Evolutionary conservation across 2,113 vertebrate species (phyloP), one percentile per base, ranked within the genome.

Genomic region (Saguinus midas): DNA sequence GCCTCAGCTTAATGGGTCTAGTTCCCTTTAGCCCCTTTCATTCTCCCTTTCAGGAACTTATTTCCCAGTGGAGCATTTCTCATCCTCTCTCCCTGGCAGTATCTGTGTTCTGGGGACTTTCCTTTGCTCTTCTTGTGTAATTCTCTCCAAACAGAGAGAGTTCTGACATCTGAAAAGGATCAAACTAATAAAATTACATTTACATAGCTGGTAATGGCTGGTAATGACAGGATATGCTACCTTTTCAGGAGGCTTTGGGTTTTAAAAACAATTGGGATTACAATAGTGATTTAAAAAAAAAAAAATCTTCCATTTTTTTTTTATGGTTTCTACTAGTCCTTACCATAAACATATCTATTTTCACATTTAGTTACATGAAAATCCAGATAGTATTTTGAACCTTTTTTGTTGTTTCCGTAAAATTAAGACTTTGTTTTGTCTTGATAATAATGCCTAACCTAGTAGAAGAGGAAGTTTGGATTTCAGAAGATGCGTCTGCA

Each of bases 181-280:
- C 40, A 57, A 90, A 86, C 37, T 72, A 94, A 61, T 73, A 86
- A 89, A 94, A 48, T 73, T 80, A 94, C 45, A 37, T 91, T 37
- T 35, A 27, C 8, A 6, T 37, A 52, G 17, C 57, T 64, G 61
- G 61, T 64, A 89, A 89, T 90, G 27, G 40, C 40, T 76, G 80
- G 25, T 90, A 58, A 57, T 35, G 37, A 75, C 14, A 66, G 55
- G 72, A 92, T 70, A 37, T 18, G 3, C 14, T 68, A 37, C 14
- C 35, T 12, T 91, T 90, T 50, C 61, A 95, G 55, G 18, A 52
- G 21, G 17, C 4, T 37, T 52, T 83, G 70, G n/a, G 20, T n/a
- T 78, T 92, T 64, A 78, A 58, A 93, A 96, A 81, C 57, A 81
- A 66, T 61, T 81, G 57, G 16, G 43, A 87, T 78, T 61, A 89